Evolutionary conservation across 2,888 invertebrate genomes (phyloP).

Genomic region (Drosophila atripex): DNA sequence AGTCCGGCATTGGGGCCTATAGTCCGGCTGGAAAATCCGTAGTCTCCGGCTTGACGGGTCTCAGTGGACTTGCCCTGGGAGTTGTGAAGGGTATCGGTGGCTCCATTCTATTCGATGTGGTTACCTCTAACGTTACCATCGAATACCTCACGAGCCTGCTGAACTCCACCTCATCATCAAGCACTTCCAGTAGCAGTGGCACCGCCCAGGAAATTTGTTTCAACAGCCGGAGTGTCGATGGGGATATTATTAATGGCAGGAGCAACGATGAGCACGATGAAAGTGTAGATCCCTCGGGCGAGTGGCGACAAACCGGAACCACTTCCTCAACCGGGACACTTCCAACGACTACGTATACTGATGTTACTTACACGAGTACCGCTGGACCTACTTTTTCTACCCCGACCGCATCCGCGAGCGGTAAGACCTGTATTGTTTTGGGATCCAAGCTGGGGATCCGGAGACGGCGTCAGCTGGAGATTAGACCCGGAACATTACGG

Average conservation of each 20-base stretch:
- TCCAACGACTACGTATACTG: background rate
- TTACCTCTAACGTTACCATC: slow-evolving; percentile 52
- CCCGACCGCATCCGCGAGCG: background rate
- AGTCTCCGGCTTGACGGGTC: slow-evolving; percentile 72
- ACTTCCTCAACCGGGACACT: background rate
- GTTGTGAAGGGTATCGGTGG: slow-evolving; percentile 71
- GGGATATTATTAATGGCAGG: slow-evolving; percentile 29
- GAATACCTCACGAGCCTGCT: slow-evolving; percentile 49
- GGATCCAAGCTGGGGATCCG: slow-evolving; percentile 38
- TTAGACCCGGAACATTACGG: background rate
- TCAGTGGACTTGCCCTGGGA: slow-evolving; percentile 72
- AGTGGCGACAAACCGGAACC: background rate
- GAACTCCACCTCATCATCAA: slow-evolving; percentile 18
- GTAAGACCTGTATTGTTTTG: slow-evolving; percentile 60
- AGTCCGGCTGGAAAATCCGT: slow-evolving; percentile 69
- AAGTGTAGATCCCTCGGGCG: slow-evolving; percentile 1
- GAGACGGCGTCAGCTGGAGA: slow-evolving; percentile 6
- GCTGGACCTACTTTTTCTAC: background rate
- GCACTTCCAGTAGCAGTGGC: slow-evolving; percentile 17
- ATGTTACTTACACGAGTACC: background rate
- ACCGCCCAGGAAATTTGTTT: slow-evolving; percentile 72
- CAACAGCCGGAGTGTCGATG: slow-evolving; percentile 56
- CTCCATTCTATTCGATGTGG: slow-evolving; percentile 67
- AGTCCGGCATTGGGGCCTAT: slow-evolving; percentile 54
- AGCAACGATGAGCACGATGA: slow-evolving; percentile 19